Conservation (phyloP, 2,113 vertebrate species). For the Pelecanus crispus region DNA sequence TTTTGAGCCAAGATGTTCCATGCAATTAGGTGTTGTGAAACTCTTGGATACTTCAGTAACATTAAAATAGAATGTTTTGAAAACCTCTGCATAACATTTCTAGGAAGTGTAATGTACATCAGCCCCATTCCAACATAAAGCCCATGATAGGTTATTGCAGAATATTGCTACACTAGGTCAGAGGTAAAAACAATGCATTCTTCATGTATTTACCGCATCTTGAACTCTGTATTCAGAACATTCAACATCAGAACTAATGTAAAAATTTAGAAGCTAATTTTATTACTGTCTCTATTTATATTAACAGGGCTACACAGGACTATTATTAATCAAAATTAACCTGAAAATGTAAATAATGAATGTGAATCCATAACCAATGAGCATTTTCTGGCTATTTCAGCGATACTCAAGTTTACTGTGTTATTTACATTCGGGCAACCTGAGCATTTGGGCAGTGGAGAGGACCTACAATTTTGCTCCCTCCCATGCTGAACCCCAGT, state of each 20-base stretch:
- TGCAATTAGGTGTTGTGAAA: conserved; percentile 35
- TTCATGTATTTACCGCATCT: not conserved
- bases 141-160: not conserved
- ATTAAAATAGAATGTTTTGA: conserved; percentile 33
- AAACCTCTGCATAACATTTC: conserved; percentile 49
- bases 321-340: not conserved
- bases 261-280: conserved; percentile 7
- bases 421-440: not conserved
- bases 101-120: conserved; percentile 39
- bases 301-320: not conserved
- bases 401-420: fast-evolving
- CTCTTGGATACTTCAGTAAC: not conserved
- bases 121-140: conserved; percentile 14
- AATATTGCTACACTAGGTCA: conserved; percentile 14
- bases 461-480: not conserved
- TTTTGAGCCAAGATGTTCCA: not conserved
- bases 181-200: conserved; percentile 44
- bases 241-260: not conserved
- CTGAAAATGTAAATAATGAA: not conserved
- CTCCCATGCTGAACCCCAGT: not conserved
- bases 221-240: conserved; percentile 50
- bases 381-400: not conserved
- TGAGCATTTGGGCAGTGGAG: not conserved
- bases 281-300: not conserved
- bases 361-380: not conserved